Evolutionary conservation across 1,140 invertebrate species (phyloP), one percentile per base, ranked within the genome.

Genomic region (Formica selysi): DNA sequence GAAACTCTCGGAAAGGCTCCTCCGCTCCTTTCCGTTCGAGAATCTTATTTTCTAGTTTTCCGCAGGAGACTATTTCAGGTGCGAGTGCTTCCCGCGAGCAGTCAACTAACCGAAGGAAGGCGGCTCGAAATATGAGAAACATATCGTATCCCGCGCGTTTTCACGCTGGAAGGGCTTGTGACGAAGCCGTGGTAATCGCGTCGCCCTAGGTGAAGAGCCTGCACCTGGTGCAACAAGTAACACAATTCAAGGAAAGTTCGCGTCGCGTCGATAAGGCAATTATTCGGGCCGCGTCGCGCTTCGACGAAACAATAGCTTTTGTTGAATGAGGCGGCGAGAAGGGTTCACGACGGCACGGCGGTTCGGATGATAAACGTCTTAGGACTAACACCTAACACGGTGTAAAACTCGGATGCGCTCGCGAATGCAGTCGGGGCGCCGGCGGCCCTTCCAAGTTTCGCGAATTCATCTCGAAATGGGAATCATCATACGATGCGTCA

Each of bases 221-320:
- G 81, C 32, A 54, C 54, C 32, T 32, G 62, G 70, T 87, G 89
- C 89, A 90, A 90, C 89, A 90, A 90, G 89, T 90, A 85, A 90
- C 89, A 89, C 59, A 90, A 90, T 90, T 90, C 86, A 86, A 83
- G 86, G 88, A 90, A 90, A 90, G 89, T 90, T 90, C 48, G 89
- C 86, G 86, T 71, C 76, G 86, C 80, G 86, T 90, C 89, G 89
- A 90, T 90, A 90, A 90, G 89, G 86, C 86, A 90, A 90, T 90
- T 90, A 90, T 90, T 90, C 86, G 88, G 38, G 86, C 79, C 67
- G 86, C 86, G 76, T n/a, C 10, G 64, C 81, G 85, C 65, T 41
- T 85, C 76, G 74, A 38, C 51, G 86, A 80, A 90, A 90, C 89
- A 90, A 90, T 90, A 73, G 85, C 88, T 90, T 90, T 90, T 90